These are phyloP conservation scores for Schlechtendalia chinensis DNA, from an alignment of 1,140 invertebrate species.

Conservation along the genomic window DNA sequence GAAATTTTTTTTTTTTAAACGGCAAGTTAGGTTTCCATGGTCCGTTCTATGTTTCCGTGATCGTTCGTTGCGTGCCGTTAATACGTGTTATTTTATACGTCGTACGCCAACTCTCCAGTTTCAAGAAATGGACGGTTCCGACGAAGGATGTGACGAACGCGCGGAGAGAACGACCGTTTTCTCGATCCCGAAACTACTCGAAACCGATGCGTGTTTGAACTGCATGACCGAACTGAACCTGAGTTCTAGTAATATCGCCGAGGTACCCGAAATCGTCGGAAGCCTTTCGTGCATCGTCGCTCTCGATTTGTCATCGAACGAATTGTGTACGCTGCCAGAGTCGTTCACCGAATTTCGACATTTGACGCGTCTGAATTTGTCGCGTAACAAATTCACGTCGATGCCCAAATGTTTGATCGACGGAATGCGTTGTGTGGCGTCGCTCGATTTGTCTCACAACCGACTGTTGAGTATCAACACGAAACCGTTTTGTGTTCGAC, in stretches of 20 bases:
- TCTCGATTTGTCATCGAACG: slow-evolving; percentile 29
- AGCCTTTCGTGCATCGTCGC: not conserved
- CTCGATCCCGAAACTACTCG: not conserved
- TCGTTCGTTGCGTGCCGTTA: no score
- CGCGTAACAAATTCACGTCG: not conserved
- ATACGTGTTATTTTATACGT: no score
- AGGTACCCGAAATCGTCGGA: not conserved
- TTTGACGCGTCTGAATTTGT: slow-evolving; percentile 11
- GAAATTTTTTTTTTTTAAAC: no score
- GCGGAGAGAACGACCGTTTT: not conserved
- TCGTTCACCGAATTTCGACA: not conserved
- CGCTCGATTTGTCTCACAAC: slow-evolving; percentile 35
- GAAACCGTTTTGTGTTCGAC: slow-evolving; percentile 11
- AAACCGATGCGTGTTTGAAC: not conserved
- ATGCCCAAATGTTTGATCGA: slow-evolving; percentile 11
- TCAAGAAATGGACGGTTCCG: not conserved
- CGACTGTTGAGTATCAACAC: not conserved
- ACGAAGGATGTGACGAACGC: not conserved
- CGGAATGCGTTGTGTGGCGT: not conserved
- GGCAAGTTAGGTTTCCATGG: no score
- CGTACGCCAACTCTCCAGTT: no score
- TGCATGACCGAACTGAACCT: not conserved
- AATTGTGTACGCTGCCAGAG: not conserved
- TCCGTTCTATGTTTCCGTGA: no score
- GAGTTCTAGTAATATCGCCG: not conserved